Base-by-base conservation (phyloP, 2,113 vertebrate species). In the Anarhynchus alexandrinus region DNA sequence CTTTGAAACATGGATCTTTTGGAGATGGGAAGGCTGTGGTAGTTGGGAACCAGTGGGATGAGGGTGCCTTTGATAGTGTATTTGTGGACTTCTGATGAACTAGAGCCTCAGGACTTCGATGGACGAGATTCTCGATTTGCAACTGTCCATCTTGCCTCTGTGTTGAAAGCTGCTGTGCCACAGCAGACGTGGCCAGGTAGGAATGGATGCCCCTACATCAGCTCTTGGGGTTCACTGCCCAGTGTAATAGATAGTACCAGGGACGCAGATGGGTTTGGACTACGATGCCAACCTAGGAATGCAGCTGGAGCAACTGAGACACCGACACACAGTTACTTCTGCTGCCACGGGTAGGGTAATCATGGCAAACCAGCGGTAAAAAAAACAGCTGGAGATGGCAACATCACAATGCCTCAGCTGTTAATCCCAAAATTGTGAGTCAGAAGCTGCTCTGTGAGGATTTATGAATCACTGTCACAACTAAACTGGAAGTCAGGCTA, bases 391-490 rank as follows among this genome's bases (percentile, higher is more conserved):
- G 79, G 80, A 47, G 54, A 73, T 38, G 62, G 93, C 94, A 96
- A 54, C 77, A 59, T n/a, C 94, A 74, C 91, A 11, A 45, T 45
- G 45, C 67, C 82, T 81, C 94, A 83, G 72, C 86, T 85, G 77
- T 22, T 89, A 90, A 95, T 70, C 76, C 88, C 13, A 5, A 77
- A 90, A 70, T 16, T 7, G 25, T 90, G 95, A 95, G 54, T 93
- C 88, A 95, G 79, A 96, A 51, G 32, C 64, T 81, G 70, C 59
- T 74, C 55, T 21, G 77, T 4, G 34, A 86, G 65, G 83, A 66
- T 91, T 86, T 93, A 34, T 86, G 93, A 95, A 91, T 94, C 89
- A 59, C 42, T 78, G 83, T 84, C 80, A 29, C 52, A 34, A 86
- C 86, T 84, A 55, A 64, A 95, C 67, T 88, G 72, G 80, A 90